Evolutionary conservation across 2,113 vertebrate species (phyloP).

Genomic region (Hippocampus guttulatus): DNA sequence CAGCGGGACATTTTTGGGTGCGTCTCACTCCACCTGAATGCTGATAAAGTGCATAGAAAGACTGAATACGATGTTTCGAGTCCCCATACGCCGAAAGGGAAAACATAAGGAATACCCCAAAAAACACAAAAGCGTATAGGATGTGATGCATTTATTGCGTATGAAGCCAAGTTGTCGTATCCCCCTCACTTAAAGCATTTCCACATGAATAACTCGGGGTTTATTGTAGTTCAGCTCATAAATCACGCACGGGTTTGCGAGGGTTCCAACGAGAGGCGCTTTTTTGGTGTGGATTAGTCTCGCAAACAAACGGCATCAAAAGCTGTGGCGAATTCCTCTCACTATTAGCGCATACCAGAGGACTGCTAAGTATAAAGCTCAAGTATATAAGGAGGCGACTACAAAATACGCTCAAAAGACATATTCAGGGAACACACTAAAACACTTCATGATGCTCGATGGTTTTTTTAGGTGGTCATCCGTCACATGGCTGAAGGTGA

Average conservation of each 20-base stretch:
- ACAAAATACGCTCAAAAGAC: not conserved
- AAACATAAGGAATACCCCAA: not conserved
- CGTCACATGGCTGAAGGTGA: no score
- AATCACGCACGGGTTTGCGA: constrained; percentile 7
- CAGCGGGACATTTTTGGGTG: constrained; percentile 32
- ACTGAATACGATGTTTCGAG: constrained; percentile 4
- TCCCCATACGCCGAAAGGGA: not conserved
- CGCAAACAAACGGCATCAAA: constrained; percentile 8
- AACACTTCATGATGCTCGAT: no score
- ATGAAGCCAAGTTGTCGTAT: not conserved
- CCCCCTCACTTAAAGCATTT: not conserved
- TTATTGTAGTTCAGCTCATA: constrained; percentile 2
- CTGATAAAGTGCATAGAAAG: constrained; percentile 15
- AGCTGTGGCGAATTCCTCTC: constrained; percentile 3
- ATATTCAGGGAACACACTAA: no score
- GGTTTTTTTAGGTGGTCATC: no score
- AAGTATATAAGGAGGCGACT: not conserved
- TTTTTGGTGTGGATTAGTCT: constrained; percentile 8
- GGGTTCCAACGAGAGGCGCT: not conserved
- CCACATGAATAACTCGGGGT: constrained; percentile 1
- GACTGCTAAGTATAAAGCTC: not conserved
- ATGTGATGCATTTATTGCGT: not conserved
- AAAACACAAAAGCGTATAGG: not conserved
- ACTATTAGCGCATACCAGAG: constrained; percentile 2
- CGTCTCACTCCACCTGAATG: constrained; percentile 25